These are phyloP conservation scores for Pseudochaenichthys georgianus DNA, from an alignment of 2,797 vertebrate genomes.

Conservation along the genomic window DNA sequence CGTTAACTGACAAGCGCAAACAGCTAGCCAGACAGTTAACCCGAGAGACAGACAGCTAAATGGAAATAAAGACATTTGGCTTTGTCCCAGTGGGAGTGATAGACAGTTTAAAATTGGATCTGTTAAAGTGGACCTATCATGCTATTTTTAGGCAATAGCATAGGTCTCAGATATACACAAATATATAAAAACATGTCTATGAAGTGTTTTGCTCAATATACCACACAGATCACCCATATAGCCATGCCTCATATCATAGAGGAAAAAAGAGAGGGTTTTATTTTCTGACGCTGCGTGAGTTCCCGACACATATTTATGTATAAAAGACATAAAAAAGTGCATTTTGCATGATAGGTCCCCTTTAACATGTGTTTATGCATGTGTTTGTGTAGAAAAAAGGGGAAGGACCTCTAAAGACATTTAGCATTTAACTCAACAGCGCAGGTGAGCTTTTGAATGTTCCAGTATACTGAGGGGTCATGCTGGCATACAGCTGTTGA, in stretches of 20 bases:
- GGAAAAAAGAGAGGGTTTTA: too few relatives aligned
- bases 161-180: too few relatives aligned
- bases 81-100: constrained; percentile 11
- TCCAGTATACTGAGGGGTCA: constrained; percentile 47
- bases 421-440: constrained; percentile 30
- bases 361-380: constrained; percentile 9
- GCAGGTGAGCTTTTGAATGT: constrained; percentile 66
- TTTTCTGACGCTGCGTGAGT: too few relatives aligned
- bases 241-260: too few relatives aligned
- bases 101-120: constrained; percentile 24
- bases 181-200: too few relatives aligned
- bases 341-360: too few relatives aligned
- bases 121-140: not conserved
- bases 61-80: constrained; percentile 26
- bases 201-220: too few relatives aligned
- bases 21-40: constrained; percentile 42
- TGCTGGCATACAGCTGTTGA: constrained; percentile 65
- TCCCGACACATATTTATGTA: too few relatives aligned
- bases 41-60: constrained; percentile 35
- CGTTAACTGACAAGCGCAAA: constrained; percentile 59
- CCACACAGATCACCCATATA: too few relatives aligned
- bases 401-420: constrained; percentile 2
- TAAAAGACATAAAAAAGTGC: too few relatives aligned
- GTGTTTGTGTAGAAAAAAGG: constrained; percentile 6
- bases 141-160: too few relatives aligned